Evolutionary conservation across 1,140 invertebrate genomes (phyloP).

Genomic region (Cephus cinctus): DNA sequence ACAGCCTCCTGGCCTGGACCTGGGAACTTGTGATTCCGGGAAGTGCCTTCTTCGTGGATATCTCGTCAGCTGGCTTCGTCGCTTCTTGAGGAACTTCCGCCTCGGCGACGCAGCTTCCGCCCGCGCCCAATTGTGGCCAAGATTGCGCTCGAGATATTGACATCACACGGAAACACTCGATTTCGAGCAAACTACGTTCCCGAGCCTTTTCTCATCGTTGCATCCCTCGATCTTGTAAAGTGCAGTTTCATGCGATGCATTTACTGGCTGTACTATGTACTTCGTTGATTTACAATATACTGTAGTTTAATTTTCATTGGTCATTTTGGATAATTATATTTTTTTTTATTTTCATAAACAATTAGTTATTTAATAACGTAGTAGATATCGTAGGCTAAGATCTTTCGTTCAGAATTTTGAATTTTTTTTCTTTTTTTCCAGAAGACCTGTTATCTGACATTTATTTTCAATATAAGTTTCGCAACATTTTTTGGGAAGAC

Average conservation of each 20-base stretch:
- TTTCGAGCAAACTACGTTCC: too few species aligned
- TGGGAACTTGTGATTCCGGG: conserved; percentile 11
- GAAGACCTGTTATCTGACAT: too few species aligned
- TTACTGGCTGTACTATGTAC: background rate
- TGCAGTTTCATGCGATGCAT: background rate
- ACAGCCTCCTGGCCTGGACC: conserved; percentile 29
- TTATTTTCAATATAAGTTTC: too few species aligned
- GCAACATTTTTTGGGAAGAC: too few species aligned
- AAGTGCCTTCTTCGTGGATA: conserved; percentile 7
- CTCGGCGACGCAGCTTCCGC: background rate
- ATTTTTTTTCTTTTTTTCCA: too few species aligned
- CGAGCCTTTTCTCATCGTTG: too few species aligned
- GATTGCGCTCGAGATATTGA: conserved; percentile 38
- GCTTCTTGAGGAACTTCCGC: background rate
- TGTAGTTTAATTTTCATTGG: background rate
- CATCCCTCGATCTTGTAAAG: background rate
- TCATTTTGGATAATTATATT: background rate
- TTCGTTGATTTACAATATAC: background rate
- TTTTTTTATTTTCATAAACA: too few species aligned
- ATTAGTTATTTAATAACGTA: too few species aligned
- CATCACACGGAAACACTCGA: conserved; percentile 34
- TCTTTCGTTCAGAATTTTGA: too few species aligned
- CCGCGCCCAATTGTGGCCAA: conserved; percentile 33
- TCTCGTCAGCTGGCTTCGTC: conserved; percentile 2
- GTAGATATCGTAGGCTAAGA: too few species aligned